Evolutionary conservation across 2,113 vertebrate species (phyloP).

Genomic region (Pituophis catenifer): DNA sequence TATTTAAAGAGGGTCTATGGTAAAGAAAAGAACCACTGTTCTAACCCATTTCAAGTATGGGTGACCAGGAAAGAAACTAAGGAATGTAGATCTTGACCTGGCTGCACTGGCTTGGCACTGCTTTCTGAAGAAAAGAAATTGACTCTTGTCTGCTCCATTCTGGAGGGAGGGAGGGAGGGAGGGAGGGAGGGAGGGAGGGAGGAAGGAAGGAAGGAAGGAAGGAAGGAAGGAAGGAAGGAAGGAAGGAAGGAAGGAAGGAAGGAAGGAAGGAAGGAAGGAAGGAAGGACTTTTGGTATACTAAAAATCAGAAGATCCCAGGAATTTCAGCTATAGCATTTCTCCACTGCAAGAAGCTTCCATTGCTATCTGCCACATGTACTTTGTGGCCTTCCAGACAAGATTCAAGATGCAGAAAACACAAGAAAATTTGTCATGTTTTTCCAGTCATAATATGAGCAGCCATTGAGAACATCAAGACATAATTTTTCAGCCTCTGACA

Average conservation of each 20-base stretch:
- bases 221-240: not conserved
- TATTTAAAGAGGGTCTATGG: too few relatives aligned
- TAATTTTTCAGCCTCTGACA: not conserved
- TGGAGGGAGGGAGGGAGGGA: not conserved
- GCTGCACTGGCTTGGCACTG: not conserved
- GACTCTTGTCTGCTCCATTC: not conserved
- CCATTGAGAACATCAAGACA: not conserved
- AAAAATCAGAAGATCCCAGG: not conserved
- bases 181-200: not conserved
- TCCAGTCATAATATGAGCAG: not conserved
- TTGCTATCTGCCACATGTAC: not conserved
- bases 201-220: not conserved
- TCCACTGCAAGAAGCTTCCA: not conserved
- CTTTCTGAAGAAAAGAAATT: not conserved
- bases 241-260: not conserved
- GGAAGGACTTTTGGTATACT: not conserved
- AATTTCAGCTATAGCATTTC: not conserved
- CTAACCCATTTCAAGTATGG: too few relatives aligned
- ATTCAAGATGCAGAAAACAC: not conserved
- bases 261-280: not conserved
- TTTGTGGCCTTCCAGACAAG: not conserved
- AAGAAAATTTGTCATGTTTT: not conserved
- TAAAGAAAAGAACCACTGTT: too few relatives aligned
- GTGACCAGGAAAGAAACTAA: not conserved
- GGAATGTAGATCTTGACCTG: not conserved